Evolutionary conservation across 2,797 vertebrate genomes (phyloP).

Genomic region (Gadopsis marmoratus): DNA sequence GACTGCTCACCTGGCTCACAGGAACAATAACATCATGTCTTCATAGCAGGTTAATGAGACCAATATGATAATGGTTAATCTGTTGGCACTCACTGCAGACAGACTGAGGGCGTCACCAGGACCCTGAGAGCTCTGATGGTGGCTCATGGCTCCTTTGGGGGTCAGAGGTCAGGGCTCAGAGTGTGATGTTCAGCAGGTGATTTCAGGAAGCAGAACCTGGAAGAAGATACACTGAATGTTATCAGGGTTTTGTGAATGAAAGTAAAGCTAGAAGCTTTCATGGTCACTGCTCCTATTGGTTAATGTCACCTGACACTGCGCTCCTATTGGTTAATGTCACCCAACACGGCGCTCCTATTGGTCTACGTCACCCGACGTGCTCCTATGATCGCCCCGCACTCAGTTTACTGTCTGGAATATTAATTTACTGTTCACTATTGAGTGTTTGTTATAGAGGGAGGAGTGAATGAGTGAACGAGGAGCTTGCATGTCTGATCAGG

Average conservation of each 20-base stretch:
- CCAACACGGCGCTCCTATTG: background rate
- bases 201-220: conserved; percentile 19
- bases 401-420: too few species aligned
- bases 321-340: background rate
- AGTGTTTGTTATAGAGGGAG: too few species aligned
- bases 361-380: too few species aligned
- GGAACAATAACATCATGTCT: background rate
- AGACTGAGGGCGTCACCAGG: background rate
- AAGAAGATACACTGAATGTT: background rate
- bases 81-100: conserved; percentile 46
- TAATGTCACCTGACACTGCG: too few species aligned
- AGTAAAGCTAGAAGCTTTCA: too few species aligned
- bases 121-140: conserved; percentile 19
- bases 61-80: too few species aligned
- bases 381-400: background rate
- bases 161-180: conserved; percentile 25
- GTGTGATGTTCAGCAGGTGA: conserved; percentile 1
- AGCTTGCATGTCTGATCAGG: background rate
- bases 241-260: background rate
- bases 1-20: background rate
- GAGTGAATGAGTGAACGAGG: too few species aligned
- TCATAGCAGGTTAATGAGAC: background rate
- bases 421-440: too few species aligned
- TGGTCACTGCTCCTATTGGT: background rate
- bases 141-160: conserved; percentile 49